Evolutionary conservation across 2,888 invertebrate genomes (phyloP), one percentile per base, ranked within the genome.

Genomic region (Uloborus plumipes): DNA sequence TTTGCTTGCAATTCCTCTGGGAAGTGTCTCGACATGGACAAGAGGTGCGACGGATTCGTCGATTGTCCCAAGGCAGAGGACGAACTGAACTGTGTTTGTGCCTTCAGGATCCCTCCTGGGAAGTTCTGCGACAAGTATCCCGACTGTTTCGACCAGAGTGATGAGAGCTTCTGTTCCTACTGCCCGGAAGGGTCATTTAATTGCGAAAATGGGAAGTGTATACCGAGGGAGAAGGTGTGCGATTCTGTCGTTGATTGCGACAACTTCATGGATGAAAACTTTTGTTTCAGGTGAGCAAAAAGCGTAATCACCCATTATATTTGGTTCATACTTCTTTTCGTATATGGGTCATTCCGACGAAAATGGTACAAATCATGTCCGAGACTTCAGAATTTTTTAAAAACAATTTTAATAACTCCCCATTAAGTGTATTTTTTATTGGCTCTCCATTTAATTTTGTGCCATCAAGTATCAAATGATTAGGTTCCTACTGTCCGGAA

Each of bases 141-240:
- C 65, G 95, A 95, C 87, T 95, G 95, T 88, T 95, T 95, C 0
- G 91, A 92, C 86, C 94, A 93, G 22, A 94, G 94, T 90, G 95
- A 95, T 87, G 84, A 84, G 47, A 73, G 69, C 18, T 79, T 75
- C 18, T 84, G 84, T 22, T 74, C 78, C 1, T 79, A 74, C 20
- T 84, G 84, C 13, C 74, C 75, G 0, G 16, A 51, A 2, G 71
- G 66, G 0, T 78, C 58, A 7, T 84, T 79, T 47, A 79, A 84
- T 26, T 84, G 84, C n/a, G 84, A 75, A 0, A 50, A 75, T 47
- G 74, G 84, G 0, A 59, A 92, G 91, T 96, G 95, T 87, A 92
- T 94, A 74, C 91, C 91, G 16, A 89, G 92, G 76, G 89, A 90
- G 39, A 92, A 94, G 87, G 91, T 94, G 82, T 95, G 95, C 87